phyloP scores from a whole-genome alignment of 1,140 invertebrate genomes.

The Trissolcus basalis region DNA sequence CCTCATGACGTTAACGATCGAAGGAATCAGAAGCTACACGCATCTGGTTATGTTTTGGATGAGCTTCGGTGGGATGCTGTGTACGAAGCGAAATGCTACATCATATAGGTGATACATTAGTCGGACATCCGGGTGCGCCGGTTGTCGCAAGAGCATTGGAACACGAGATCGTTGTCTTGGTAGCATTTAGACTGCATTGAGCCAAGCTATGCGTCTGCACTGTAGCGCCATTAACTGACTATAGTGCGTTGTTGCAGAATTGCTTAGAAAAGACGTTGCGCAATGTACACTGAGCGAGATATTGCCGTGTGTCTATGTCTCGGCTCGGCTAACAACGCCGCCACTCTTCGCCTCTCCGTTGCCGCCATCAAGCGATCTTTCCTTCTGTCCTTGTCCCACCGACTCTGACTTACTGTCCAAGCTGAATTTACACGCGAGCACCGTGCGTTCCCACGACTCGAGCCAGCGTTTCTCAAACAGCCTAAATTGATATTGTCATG shows the following conservation, averaged over 20 bases:
- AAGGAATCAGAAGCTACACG: constrained; percentile 32
- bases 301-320: constrained; percentile 43
- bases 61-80: too few species aligned
- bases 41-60: too few species aligned
- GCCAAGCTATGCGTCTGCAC: constrained; percentile 51
- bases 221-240: constrained; percentile 59
- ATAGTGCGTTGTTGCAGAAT: constrained; percentile 55
- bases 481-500: constrained; percentile 58
- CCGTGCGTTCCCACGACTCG: constrained; percentile 64
- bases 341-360: constrained; percentile 5
- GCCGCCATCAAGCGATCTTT: background rate
- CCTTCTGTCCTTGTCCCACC: constrained; percentile 4
- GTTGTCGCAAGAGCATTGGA: constrained; percentile 52
- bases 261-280: constrained; percentile 60
- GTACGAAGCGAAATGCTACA: too few species aligned
- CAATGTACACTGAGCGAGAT: constrained; percentile 29
- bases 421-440: constrained; percentile 63
- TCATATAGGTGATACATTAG: constrained; percentile 42
- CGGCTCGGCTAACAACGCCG: constrained; percentile 34
- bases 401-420: constrained; percentile 40
- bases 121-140: constrained; percentile 58
- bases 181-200: constrained; percentile 59
- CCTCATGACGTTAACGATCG: too few species aligned
- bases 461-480: constrained; percentile 45
- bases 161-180: constrained; percentile 54